Evolutionary conservation across 1,140 invertebrate genomes (phyloP), one percentile per base, ranked within the genome.

Genomic region (Ceratoteleas bidentatus): DNA sequence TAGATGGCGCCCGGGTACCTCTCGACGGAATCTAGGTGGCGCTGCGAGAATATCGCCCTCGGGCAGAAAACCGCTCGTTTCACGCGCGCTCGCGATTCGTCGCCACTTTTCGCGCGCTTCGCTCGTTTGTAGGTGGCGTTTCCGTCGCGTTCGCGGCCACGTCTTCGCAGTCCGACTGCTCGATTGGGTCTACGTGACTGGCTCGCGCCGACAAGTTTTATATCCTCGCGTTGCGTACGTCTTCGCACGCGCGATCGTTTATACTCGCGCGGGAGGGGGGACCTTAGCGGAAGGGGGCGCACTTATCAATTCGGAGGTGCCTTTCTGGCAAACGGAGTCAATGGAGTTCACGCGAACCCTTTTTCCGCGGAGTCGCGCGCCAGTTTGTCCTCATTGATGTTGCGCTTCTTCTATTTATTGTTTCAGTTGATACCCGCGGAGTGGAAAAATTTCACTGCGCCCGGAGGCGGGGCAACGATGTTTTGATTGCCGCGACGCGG

Each of bases 181-280:
- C 79, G 87, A 47, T 81, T 85, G 86, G 69, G 81, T 88, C 87
- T 89, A 87, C 88, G 87, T 85, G 88, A 70, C 83, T 65, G 79
- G 33, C 62, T 80, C 76, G 73, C 64, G 66, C 70, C 72, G 64
- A 32, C 74, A 74, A 62, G 75, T 70, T 83, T 84, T 84, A 83
- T 86, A 86, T 86, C 83, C 60, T 58, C 58, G 32, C 62, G 36
- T 43, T 70, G 73, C 62, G 66, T 77, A 66, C 38, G 15, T 69
- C 61, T 66, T 58, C 61, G 72, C 56, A 60, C 60, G 33, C 47
- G 52, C 70, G 50, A 52, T 34, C 40, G 50, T 34, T 5, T 61
- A 24, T 69, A 52, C 58, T 45, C 10, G 16, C 7, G 60, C 8
- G 24, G 36, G 13, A 52, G 10, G 6, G 16, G 52, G n/a, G 49